A percentile compares a stretch with the other conserved stretches of the same genome.
Conservation (phyloP, 2,797 vertebrate genomes). For the Cossypha heuglini region DNA sequence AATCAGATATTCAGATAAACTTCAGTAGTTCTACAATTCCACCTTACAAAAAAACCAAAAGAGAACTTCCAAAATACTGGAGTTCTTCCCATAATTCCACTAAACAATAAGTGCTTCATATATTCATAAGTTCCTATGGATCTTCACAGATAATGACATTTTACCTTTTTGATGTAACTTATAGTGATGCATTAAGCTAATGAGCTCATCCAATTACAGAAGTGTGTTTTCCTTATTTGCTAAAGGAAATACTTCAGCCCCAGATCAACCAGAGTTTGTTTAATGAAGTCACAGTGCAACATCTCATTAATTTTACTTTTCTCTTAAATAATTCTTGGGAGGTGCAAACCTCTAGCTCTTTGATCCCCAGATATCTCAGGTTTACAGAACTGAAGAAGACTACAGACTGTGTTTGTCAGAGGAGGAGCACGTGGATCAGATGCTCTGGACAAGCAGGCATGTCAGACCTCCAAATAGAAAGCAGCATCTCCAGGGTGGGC, state of each 20-base stretch:
- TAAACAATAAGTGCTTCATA: background rate
- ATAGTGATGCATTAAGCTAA: background rate
- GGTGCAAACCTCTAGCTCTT: background rate
- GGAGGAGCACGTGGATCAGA: background rate
- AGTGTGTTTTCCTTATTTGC: background rate
- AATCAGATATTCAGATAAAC: background rate
- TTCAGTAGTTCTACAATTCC: background rate
- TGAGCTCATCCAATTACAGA: background rate
- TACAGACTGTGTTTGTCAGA: background rate
- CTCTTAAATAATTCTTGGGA: background rate
- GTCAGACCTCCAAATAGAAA: background rate
- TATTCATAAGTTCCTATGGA: background rate
- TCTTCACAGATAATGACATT: background rate
- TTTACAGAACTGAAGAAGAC: background rate
- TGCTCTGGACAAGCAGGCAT: background rate
- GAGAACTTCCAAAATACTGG: background rate
- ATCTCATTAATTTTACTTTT: background rate
- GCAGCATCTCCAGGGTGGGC: background rate
- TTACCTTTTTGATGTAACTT: background rate
- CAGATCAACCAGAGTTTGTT: background rate
- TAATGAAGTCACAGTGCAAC: background rate
- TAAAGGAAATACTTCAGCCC: background rate
- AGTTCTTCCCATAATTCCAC: background rate
- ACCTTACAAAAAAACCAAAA: background rate
- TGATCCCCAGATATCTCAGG: background rate